Percentiles rank a stretch among this genome's conserved stretches.
Conservation (phyloP, 2,113 vertebrate species). For the Microcebus ravelobensis region DNA sequence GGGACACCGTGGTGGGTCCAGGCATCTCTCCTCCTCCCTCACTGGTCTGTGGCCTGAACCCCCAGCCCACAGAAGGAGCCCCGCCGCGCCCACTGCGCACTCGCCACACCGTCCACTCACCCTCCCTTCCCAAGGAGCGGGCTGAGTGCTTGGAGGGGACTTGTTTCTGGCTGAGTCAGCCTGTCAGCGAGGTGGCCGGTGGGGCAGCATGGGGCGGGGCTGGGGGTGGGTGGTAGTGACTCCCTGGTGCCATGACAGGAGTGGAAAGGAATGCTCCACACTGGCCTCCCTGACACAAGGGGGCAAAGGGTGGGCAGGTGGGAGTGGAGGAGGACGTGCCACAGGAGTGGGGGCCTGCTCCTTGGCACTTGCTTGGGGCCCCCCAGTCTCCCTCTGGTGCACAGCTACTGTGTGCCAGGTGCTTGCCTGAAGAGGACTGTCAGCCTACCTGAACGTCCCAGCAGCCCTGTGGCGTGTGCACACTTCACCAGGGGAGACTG, state of each 20-base stretch:
- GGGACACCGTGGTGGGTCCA: too few species aligned
- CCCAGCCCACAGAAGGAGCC: rapidly evolving
- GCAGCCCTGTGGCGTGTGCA: neutral
- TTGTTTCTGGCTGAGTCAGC: neutral
- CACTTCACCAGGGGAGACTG: rapidly evolving
- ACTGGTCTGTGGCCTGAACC: rapidly evolving
- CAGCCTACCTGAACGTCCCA: neutral
- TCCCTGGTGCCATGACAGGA: neutral
- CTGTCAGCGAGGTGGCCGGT: too few species aligned
- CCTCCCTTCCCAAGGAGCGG: rapidly evolving
- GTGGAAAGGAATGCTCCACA: too few species aligned
- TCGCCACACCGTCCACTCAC: neutral
- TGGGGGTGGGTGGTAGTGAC: neutral
- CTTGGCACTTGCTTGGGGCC: neutral
- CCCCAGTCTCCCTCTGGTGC: neutral
- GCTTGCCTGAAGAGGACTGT: neutral
- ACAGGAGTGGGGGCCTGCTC: too few species aligned
- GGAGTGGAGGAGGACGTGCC: neutral
- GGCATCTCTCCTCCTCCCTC: neutral
- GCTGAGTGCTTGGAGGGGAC: neutral
- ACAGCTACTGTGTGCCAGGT: rapidly evolving
- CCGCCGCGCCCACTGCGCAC: rapidly evolving
- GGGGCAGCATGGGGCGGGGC: too few species aligned
- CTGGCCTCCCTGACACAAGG: too few species aligned
- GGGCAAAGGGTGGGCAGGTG: neutral